These are phyloP conservation scores for Poicephalus gulielmi DNA, from an alignment of 2,113 vertebrate species.

Conservation along the genomic window DNA sequence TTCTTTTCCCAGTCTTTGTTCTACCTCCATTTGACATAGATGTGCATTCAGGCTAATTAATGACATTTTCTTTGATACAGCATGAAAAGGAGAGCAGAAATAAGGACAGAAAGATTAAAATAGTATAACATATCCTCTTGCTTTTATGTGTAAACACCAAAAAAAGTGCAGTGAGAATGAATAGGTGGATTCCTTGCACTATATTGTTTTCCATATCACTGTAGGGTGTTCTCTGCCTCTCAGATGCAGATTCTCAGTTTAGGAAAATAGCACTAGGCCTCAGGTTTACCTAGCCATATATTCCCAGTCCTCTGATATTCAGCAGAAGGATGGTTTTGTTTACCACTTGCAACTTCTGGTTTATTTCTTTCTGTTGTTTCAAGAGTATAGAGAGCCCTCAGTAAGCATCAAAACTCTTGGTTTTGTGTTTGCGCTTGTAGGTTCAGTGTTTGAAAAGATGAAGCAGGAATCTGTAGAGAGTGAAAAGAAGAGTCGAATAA, in stretches of 20 bases:
- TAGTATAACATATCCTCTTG: not conserved
- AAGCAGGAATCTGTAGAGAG: not conserved
- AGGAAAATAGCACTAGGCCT: not conserved
- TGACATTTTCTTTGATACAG: not conserved
- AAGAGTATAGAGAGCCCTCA: not conserved
- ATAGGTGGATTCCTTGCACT: not conserved
- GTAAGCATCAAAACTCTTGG: not conserved
- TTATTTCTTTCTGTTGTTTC: not conserved
- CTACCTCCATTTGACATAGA: not conserved
- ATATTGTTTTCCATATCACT: not conserved
- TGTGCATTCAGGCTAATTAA: not conserved
- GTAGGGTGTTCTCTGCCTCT: not conserved
- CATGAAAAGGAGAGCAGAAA: not conserved
- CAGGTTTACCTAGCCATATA: not conserved
- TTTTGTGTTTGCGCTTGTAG: not conserved
- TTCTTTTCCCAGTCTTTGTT: not conserved
- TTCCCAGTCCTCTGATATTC: not conserved
- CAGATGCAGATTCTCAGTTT: not conserved
- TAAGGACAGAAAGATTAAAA: not conserved
- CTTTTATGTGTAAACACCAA: not conserved
- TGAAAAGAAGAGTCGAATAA: not conserved
- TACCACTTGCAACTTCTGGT: not conserved
- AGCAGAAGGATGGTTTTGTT: not conserved
- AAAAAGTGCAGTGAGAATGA: not conserved
- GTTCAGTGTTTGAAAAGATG: not conserved